These are phyloP conservation scores for Troides aeacus DNA, from an alignment of 2,888 invertebrate genomes.

Conservation along the genomic window DNA sequence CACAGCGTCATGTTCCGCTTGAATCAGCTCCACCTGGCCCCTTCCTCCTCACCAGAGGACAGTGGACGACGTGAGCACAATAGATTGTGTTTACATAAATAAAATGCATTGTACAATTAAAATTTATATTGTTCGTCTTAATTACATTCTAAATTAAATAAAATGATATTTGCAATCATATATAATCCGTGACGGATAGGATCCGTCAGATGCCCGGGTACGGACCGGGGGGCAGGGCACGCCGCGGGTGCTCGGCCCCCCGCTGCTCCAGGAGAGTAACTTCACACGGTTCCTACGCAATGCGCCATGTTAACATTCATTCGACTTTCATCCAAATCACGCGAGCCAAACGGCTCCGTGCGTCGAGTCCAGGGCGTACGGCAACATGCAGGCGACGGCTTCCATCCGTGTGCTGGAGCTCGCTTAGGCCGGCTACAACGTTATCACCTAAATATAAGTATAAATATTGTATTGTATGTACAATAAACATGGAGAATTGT, in stretches of 20 bases:
- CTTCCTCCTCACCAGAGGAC: neutral
- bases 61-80: neutral
- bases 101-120: slow-evolving; percentile 1
- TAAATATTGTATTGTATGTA: neutral
- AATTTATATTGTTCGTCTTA: slow-evolving; percentile 26
- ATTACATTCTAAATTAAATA: slow-evolving; percentile 34
- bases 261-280: too few species aligned
- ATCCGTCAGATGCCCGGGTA: too few species aligned
- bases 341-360: too few species aligned
- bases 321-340: too few species aligned
- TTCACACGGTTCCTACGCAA: too few species aligned
- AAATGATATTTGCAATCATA: slow-evolving; percentile 16
- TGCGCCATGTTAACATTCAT: too few species aligned
- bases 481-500: neutral
- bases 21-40: too few species aligned
- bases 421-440: too few species aligned
- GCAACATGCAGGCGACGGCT: neutral
- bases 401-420: neutral
- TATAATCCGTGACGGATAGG: neutral
- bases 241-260: too few species aligned
- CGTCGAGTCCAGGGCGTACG: too few species aligned
- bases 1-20: neutral
- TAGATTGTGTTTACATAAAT: neutral
- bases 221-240: neutral
- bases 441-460: too few species aligned